These are phyloP conservation scores for Camponotus vicinus DNA, from an alignment of 1,140 invertebrate genomes.

Conservation along the genomic window DNA sequence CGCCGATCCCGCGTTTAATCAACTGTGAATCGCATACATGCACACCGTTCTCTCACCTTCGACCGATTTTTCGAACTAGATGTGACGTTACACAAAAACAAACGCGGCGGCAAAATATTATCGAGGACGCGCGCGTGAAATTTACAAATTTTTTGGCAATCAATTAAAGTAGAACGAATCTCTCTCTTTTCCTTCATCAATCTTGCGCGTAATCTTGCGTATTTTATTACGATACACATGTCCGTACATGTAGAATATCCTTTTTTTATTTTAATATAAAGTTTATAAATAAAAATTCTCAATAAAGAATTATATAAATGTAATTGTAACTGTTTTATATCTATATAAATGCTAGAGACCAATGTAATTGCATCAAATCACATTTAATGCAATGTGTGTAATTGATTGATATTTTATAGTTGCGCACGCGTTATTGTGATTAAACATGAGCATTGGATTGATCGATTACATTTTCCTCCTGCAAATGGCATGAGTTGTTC, in stretches of 20 bases:
- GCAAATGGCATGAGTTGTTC: constrained; percentile 60
- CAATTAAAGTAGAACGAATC: neutral
- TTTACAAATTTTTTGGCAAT: constrained; percentile 12
- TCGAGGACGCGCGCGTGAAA: neutral
- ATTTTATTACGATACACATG: neutral
- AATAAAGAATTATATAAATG: neutral
- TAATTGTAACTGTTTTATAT: neutral
- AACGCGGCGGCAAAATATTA: neutral
- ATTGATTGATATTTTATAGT: constrained; percentile 15
- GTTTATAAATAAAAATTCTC: neutral
- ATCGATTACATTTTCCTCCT: constrained; percentile 73
- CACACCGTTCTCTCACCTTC: constrained; percentile 2
- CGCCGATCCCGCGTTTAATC: constrained; percentile 79
- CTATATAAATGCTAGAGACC: neutral
- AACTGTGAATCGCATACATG: constrained; percentile 74
- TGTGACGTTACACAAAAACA: neutral
- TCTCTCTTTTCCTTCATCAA: neutral
- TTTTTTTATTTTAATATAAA: neutral
- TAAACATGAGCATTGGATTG: constrained; percentile 70
- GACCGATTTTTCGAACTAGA: constrained; percentile 23
- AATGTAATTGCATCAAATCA: neutral
- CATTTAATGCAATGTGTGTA: neutral
- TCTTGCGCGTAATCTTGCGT: neutral
- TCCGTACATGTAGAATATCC: too few species aligned
- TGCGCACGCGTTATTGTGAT: neutral